Percentiles rank a stretch among this genome's conserved stretches.
Evolutionary conservation across 1,140 invertebrate genomes (phyloP).

Genomic region (Hetaerina americana): DNA sequence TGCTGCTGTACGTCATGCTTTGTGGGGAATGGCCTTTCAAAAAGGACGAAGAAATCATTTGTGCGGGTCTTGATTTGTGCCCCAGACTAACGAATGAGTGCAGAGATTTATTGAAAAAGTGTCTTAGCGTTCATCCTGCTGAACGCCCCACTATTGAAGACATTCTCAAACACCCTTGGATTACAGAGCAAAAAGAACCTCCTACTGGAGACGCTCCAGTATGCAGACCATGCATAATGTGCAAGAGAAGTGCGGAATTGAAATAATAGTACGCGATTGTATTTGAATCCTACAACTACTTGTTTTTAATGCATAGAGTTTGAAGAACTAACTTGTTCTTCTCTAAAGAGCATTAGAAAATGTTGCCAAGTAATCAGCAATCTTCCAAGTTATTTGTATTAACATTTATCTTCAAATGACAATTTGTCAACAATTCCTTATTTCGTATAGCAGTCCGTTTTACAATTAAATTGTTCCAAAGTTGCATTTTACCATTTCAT

Average conservation of each 20-base stretch:
- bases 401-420: too few species aligned
- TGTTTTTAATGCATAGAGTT: too few species aligned
- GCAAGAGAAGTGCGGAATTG: neutral
- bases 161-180: neutral
- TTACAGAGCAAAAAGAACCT: neutral
- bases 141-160: neutral
- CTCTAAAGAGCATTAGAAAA: too few species aligned
- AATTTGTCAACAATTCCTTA: too few species aligned
- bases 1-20: conserved; percentile 56
- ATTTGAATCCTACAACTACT: too few species aligned
- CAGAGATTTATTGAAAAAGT: neutral
- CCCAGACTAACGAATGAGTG: conserved; percentile 12
- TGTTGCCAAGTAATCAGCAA: too few species aligned
- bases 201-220: neutral
- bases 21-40: conserved; percentile 60
- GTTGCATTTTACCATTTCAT: too few species aligned
- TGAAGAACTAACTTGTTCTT: too few species aligned
- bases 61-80: conserved; percentile 35
- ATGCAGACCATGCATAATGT: neutral
- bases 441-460: too few species aligned
- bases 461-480: too few species aligned
- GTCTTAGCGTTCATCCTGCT: neutral
- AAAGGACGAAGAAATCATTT: conserved; percentile 48
- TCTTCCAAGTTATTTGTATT: too few species aligned
- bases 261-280: too few species aligned